Base-by-base conservation (phyloP, 2,888 invertebrate species). In the Camponotus fellah region DNA sequence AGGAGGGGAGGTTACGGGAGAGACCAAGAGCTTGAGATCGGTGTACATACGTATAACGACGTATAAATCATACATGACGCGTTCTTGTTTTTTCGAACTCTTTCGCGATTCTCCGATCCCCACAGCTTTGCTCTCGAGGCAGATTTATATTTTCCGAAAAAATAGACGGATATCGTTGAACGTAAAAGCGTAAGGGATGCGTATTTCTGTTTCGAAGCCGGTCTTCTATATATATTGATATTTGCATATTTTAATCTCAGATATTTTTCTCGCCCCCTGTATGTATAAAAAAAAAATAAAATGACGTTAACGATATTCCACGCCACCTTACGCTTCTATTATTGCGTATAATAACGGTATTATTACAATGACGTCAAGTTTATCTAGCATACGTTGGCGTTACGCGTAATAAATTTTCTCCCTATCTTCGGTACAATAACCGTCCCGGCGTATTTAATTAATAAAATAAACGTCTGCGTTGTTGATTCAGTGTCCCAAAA, bases 51-150 rank as follows among this genome's bases (percentile, higher is more conserved):
- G 12, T 46, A 84, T 85, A 71, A 85, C 64, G 68, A 37, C 82
- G 77, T 26, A 88, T 89, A 88, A 89, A 89, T 89, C 89, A 89
- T 89, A 89, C 87, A 87, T 75, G 85, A 87, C 86, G 71, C 71
- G 62, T 68, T 49, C 82, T 86, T 89, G 89, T 88, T 89, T 87
- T 89, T 87, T 58, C 79, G 32, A 14, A 62, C 80, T 17, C 32
- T 26, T 58, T 5, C 56, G 46, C 58, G 21, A 21, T 74, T 69
- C 69, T 40, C 65, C 49, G n/a, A 21, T 21, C n/a, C n/a, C n/a
- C 34, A 66, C 58, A 53, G 65, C 71, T 86, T 84, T 84, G 76
- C 84, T 71, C 26, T n/a, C 26, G 26, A 62, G n/a, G 53, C 9
- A 62, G 46, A 37, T 34, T 60, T 34, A 8, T 37, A 46, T 80